A percentile compares a stretch with the other conserved stretches of the same genome.
Evolutionary conservation across 2,797 vertebrate species (phyloP).

Genomic region (Argya squamiceps): DNA sequence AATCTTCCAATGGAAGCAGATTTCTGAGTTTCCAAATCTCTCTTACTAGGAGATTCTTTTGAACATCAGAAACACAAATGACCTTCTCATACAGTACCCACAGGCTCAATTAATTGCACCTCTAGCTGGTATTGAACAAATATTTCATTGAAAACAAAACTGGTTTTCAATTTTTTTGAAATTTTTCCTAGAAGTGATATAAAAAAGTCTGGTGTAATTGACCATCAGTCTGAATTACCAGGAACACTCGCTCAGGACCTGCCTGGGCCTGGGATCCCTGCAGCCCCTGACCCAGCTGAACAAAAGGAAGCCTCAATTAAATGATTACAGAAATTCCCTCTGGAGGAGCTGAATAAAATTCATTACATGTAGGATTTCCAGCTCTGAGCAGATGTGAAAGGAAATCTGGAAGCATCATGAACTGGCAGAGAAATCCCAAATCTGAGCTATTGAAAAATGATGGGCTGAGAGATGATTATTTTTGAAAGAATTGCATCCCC

Average conservation of each 20-base stretch:
- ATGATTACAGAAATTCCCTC: conserved; percentile 66
- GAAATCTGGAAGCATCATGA: conserved; percentile 23
- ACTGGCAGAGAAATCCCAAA: conserved; percentile 46
- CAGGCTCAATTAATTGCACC: background rate
- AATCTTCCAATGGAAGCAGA: background rate
- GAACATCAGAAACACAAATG: background rate
- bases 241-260: background rate
- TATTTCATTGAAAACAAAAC: background rate
- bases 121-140: background rate
- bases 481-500: background rate
- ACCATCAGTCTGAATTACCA: background rate
- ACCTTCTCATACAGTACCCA: background rate
- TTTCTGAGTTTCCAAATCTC: background rate
- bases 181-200: background rate
- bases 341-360: conserved; percentile 51
- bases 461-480: conserved; percentile 15
- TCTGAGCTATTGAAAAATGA: background rate
- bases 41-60: background rate
- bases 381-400: conserved; percentile 11
- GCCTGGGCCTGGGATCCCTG: conserved; percentile 1
- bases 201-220: background rate
- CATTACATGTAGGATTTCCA: background rate
- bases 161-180: background rate
- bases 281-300: conserved; percentile 47
- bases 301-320: conserved; percentile 60